A percentile compares a stretch with the other conserved stretches of the same genome.
Conservation (phyloP, 2,113 vertebrate species). For the Otis tarda region DNA sequence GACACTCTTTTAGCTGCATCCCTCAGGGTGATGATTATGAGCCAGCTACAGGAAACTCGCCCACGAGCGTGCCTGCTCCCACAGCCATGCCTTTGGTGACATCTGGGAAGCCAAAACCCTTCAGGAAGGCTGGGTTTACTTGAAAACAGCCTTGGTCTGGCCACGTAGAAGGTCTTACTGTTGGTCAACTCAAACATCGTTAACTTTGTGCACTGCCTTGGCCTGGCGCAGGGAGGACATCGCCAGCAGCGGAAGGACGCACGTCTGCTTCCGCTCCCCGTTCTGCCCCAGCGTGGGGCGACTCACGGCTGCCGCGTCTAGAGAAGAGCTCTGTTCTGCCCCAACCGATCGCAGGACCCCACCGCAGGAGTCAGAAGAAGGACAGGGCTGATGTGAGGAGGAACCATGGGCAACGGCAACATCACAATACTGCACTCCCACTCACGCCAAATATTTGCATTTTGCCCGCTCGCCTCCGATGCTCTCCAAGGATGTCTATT, state of each 20-base stretch:
- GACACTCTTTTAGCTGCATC: neutral
- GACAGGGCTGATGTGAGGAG: fast-evolving
- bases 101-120: neutral
- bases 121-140: neutral
- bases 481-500: conserved; percentile 39
- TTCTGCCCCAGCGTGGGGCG: neutral
- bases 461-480: neutral
- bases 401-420: neutral
- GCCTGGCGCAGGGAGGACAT: neutral
- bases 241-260: neutral
- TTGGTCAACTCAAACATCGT: neutral
- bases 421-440: neutral
- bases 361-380: neutral
- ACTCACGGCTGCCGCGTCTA: neutral
- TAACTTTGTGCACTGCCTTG: neutral
- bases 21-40: neutral
- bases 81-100: neutral
- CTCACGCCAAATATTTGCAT: neutral
- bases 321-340: neutral
- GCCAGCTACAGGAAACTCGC: neutral
- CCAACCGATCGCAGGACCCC: neutral
- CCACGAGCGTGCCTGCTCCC: neutral
- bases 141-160: neutral
- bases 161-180: neutral
- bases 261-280: fast-evolving